These are phyloP conservation scores for Daktulosphaira vitifoliae DNA, from an alignment of 1,140 invertebrate genomes.

Conservation along the genomic window DNA sequence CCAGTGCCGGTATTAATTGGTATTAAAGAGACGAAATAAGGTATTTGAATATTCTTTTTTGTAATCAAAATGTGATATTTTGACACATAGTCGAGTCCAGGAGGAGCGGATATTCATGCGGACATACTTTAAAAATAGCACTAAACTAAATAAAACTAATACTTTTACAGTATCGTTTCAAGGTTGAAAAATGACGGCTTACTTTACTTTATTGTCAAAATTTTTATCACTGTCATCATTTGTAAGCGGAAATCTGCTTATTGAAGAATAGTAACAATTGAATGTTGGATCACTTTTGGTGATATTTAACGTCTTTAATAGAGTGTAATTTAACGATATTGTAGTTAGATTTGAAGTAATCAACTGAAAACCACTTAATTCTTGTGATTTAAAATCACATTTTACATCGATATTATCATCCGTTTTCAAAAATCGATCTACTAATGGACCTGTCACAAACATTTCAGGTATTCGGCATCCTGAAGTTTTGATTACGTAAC, in stretches of 20 bases:
- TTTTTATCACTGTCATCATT: neutral
- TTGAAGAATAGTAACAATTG: conserved; percentile 28
- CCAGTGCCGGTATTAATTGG: too few relatives aligned
- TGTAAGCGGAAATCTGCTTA: too few relatives aligned
- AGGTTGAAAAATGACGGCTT: too few relatives aligned
- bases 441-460: conserved; percentile 54
- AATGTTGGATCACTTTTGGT: conserved; percentile 30
- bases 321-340: conserved; percentile 35
- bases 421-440: conserved; percentile 30
- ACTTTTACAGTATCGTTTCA: too few relatives aligned
- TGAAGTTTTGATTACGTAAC: conserved; percentile 35
- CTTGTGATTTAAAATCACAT: neutral
- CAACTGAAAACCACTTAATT: neutral
- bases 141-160: too few relatives aligned
- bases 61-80: too few relatives aligned
- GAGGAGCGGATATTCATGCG: too few relatives aligned
- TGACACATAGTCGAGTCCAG: too few relatives aligned
- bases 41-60: too few relatives aligned
- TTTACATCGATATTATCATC: conserved; percentile 33
- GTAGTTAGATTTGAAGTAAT: conserved; percentile 37
- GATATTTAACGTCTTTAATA: conserved; percentile 34
- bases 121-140: too few relatives aligned
- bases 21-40: too few relatives aligned
- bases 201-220: too few relatives aligned
- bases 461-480: conserved; percentile 72